Evolutionary conservation across 2,113 vertebrate genomes (phyloP).

Genomic region (Glareola pratincola): DNA sequence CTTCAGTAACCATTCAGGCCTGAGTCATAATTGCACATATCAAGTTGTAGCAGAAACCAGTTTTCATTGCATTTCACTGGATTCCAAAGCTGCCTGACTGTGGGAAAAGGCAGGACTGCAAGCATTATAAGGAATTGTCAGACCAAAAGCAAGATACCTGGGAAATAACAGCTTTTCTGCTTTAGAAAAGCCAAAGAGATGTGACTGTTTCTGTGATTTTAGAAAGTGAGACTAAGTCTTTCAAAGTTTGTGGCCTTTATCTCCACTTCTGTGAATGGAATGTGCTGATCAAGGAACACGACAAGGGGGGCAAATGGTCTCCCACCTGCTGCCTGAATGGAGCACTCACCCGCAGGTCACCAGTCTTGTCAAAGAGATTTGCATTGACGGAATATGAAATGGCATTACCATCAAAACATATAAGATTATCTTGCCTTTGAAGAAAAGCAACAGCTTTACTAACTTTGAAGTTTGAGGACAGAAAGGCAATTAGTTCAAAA

Average conservation of each 20-base stretch:
- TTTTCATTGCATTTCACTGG: neutral
- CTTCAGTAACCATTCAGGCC: neutral
- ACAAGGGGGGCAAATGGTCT: neutral
- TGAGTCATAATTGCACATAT: neutral
- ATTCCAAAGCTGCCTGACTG: neutral
- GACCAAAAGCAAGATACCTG: neutral
- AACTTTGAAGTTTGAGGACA: slow-evolving; percentile 19
- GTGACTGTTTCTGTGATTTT: neutral
- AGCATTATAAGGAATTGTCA: neutral
- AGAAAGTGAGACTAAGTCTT: neutral
- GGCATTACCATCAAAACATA: slow-evolving; percentile 28
- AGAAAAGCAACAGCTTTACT: neutral
- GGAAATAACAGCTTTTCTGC: neutral
- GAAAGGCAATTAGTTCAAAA: slow-evolving; percentile 18
- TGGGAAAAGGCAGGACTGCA: neutral
- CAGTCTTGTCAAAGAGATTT: slow-evolving; percentile 38
- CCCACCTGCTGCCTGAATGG: slow-evolving; percentile 1
- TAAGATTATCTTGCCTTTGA: slow-evolving; percentile 8
- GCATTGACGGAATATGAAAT: neutral
- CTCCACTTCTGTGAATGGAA: neutral
- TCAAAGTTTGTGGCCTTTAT: neutral
- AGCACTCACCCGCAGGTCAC: neutral
- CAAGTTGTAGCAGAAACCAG: neutral
- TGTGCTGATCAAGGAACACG: neutral
- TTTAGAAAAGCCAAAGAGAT: neutral